Conservation (phyloP, 2,888 invertebrate species). For the Drosophila monieri region DNA sequence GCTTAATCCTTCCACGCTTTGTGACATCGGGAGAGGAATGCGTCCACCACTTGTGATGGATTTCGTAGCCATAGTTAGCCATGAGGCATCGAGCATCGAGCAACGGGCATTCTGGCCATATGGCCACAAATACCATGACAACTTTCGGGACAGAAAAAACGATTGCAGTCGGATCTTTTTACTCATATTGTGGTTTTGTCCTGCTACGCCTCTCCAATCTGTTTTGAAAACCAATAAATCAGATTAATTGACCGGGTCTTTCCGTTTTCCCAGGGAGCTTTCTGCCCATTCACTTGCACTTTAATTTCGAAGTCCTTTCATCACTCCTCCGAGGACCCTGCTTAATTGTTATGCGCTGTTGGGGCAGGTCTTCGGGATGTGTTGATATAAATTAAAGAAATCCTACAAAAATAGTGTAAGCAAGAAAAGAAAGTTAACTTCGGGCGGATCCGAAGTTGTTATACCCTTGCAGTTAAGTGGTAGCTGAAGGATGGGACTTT, state of each 20-base stretch:
- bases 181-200: constrained; percentile 64
- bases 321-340: background rate
- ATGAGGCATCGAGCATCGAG: constrained; percentile 10
- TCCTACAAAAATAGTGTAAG: background rate
- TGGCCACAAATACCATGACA: constrained; percentile 60
- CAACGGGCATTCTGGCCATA: constrained; percentile 55
- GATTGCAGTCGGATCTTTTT: constrained; percentile 56
- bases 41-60: constrained; percentile 68
- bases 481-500: no score
- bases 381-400: background rate
- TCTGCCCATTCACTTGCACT: constrained; percentile 38
- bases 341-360: background rate
- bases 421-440: no score
- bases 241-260: constrained; percentile 72
- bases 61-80: constrained; percentile 57
- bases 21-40: constrained; percentile 63
- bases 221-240: constrained; percentile 81
- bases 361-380: background rate
- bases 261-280: constrained; percentile 2
- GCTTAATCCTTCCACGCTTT: constrained; percentile 77
- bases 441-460: no score
- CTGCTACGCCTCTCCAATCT: constrained; percentile 61
- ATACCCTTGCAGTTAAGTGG: no score
- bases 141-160: constrained; percentile 34
- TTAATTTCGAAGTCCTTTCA: constrained; percentile 26